Evolutionary conservation across 2,797 vertebrate species (phyloP).

Genomic region (Oreochromis grahami): DNA sequence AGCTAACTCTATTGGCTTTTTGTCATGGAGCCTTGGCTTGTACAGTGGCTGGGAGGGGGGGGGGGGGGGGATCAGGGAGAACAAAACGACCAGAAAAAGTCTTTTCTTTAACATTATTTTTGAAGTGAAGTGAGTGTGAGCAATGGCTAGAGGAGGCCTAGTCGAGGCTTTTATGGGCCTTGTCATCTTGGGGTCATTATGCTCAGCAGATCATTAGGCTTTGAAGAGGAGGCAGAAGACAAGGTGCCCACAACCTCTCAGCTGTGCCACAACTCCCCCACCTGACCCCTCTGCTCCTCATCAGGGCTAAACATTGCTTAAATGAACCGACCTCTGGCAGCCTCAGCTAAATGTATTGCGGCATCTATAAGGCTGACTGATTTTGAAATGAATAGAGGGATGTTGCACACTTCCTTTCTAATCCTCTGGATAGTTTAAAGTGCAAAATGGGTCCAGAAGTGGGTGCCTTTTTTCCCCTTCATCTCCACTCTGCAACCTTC

Average conservation of each 20-base stretch:
- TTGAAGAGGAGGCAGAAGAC: slow-evolving; percentile 66
- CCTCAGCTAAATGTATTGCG: slow-evolving; percentile 2
- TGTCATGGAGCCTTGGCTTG: slow-evolving; percentile 68
- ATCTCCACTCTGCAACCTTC: background rate
- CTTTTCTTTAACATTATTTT: slow-evolving; percentile 61
- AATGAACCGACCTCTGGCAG: slow-evolving; percentile 56
- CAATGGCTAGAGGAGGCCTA: slow-evolving; percentile 46
- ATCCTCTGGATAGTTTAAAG: slow-evolving; percentile 3
- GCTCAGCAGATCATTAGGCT: slow-evolving; percentile 66
- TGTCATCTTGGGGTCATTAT: slow-evolving; percentile 57
- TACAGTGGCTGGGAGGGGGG: slow-evolving; percentile 48
- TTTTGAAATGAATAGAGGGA: slow-evolving; percentile 5
- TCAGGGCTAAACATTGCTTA: slow-evolving; percentile 29
- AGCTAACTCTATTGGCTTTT: slow-evolving; percentile 77
- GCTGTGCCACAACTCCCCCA: slow-evolving; percentile 4
- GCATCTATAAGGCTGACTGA: slow-evolving; percentile 15
- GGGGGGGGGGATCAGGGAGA: slow-evolving; percentile 29
- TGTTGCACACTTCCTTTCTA: slow-evolving; percentile 5
- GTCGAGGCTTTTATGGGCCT: slow-evolving; percentile 29
- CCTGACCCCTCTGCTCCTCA: slow-evolving; percentile 12
- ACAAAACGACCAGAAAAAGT: slow-evolving; percentile 66
- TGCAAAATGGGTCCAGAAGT: background rate
- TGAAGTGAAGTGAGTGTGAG: slow-evolving; percentile 65
- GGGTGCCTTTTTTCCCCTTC: slow-evolving; percentile 3
- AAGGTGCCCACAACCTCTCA: slow-evolving; percentile 27